Evolutionary conservation across 2,888 invertebrate genomes (phyloP), one percentile per base, ranked within the genome.

Genomic region (Limnephilus rhombicus): DNA sequence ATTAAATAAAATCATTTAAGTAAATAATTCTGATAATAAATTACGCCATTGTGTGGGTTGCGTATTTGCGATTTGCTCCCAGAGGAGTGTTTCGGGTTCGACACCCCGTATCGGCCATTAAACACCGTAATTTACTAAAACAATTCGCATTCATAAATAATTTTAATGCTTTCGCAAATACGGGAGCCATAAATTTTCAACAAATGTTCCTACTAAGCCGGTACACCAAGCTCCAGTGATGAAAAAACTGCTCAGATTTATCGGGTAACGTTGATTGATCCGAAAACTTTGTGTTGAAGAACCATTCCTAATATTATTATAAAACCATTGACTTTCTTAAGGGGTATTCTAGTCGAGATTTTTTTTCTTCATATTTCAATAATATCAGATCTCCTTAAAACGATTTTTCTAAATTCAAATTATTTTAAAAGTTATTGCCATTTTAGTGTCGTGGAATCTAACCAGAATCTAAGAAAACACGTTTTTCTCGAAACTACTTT

Each of bases 101-200:
- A 92, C 91, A 91, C 92, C 92, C 92, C 88, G 83, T 90, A 89
- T 91, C 90, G 81, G 91, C 92, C 91, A 92, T 93, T 93, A 93
- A 91, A 92, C 93, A 92, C 86, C 92, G 92, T 93, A 93, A 93
- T 93, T 93, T 93, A 93, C 92, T 93, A 91, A 93, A 93, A 93
- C 93, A 93, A 92, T 93, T 92, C 93, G 82, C 93, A 89, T 90
- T 93, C 93, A 93, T 93, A 93, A 93, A 93, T 93, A 93, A 93
- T 93, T 93, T 93, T 93, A 93, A 93, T 93, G 93, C 93, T 80
- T 93, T 91, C 45, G 92, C 93, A 93, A 93, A 93, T 93, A 93
- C 91, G 91, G 90, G 85, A 86, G 37, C 80, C 81, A 81, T 92
- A 93, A 91, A 93, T 93, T 92, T 34, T 68, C 82, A 86, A 68